These are phyloP conservation scores for Actinernus sp. DNA, from an alignment of 92 coral and sea anemone genomes.

Conservation along the genomic window DNA sequence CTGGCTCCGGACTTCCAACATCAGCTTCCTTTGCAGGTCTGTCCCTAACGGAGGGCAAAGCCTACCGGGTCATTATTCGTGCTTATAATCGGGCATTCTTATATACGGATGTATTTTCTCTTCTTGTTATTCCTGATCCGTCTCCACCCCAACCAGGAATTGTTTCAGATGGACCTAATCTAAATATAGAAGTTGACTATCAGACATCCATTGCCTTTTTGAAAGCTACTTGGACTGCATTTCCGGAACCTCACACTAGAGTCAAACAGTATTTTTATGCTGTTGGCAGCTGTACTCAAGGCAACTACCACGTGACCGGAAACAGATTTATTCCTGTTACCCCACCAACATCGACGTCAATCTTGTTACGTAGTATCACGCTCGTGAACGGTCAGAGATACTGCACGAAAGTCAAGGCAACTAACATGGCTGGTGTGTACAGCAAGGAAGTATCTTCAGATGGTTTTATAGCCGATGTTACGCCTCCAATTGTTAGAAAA, in stretches of 20 bases:
- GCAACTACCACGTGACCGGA: slow-evolving; percentile 91
- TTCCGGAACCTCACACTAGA: slow-evolving; percentile 74
- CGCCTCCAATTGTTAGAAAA: slow-evolving; percentile 71
- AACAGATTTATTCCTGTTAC: slow-evolving; percentile 65
- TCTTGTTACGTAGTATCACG: slow-evolving; percentile 46
- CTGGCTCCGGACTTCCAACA: slow-evolving; percentile 74
- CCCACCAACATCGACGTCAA: slow-evolving; percentile 81
- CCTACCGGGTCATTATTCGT: slow-evolving; percentile 70
- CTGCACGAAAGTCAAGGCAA: slow-evolving; percentile 91
- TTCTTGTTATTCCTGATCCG: slow-evolving; percentile 78
- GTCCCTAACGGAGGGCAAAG: slow-evolving; percentile 63
- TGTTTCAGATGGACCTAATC: slow-evolving; percentile 81
- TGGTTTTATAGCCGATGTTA: slow-evolving; percentile 87
- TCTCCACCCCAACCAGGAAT: slow-evolving; percentile 73
- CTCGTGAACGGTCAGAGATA: slow-evolving; percentile 95
- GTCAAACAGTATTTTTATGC: slow-evolving; percentile 90
- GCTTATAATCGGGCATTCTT: slow-evolving; percentile 87
- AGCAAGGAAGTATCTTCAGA: slow-evolving; percentile 82
- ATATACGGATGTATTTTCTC: slow-evolving; percentile 75
- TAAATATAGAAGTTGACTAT: slow-evolving; percentile 63
- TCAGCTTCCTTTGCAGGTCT: slow-evolving; percentile 68
- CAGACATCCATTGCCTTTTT: slow-evolving; percentile 74
- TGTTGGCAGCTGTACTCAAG: slow-evolving; percentile 85
- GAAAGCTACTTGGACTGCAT: slow-evolving; percentile 84
- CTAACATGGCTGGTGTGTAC: slow-evolving; percentile 85